These are phyloP conservation scores for Drosophila carrolli DNA, from an alignment of 1,140 invertebrate genomes.

Conservation along the genomic window DNA sequence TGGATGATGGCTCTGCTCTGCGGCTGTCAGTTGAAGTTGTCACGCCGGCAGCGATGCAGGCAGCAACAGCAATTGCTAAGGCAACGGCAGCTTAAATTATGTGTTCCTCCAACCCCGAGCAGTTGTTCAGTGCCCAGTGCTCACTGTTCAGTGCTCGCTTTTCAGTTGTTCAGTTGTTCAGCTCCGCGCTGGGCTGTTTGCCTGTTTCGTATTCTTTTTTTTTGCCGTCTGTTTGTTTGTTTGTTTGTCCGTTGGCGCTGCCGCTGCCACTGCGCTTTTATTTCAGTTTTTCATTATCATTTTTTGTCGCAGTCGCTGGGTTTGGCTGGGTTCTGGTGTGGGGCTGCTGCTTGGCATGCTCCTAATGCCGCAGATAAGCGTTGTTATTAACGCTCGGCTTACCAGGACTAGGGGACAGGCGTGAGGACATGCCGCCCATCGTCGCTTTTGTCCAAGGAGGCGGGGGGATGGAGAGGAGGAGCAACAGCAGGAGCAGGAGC, in stretches of 20 bases:
- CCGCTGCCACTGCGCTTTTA: conserved; percentile 77
- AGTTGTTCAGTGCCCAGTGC: conserved; percentile 4
- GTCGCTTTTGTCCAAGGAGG: conserved; percentile 57
- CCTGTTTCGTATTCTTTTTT: conserved; percentile 47
- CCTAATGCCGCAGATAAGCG: conserved; percentile 82
- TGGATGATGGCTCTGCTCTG: conserved; percentile 79
- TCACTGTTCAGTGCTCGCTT: conserved; percentile 2
- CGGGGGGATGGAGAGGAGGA: conserved; percentile 21
- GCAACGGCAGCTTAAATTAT: conserved; percentile 77
- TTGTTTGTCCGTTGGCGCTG: conserved; percentile 65
- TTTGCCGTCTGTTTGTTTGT: conserved; percentile 53
- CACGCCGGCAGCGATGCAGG: conserved; percentile 66
- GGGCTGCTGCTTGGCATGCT: conserved; percentile 65
- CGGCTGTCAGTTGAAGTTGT: conserved; percentile 82
- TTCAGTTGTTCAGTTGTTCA: conserved; percentile 17
- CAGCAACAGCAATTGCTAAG: conserved; percentile 36
- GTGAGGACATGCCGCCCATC: conserved; percentile 51
- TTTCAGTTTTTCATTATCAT: conserved; percentile 83
- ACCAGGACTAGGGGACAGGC: conserved; percentile 64
- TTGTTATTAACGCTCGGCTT: conserved; percentile 83
- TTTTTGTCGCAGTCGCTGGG: conserved; percentile 40
- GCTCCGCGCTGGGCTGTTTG: conserved; percentile 46
- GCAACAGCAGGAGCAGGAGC: conserved; percentile 11
- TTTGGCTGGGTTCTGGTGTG: not conserved
- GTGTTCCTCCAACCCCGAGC: conserved; percentile 17